Conservation (phyloP, 2,888 invertebrate genomes). For the Eupsilia transversa region DNA sequence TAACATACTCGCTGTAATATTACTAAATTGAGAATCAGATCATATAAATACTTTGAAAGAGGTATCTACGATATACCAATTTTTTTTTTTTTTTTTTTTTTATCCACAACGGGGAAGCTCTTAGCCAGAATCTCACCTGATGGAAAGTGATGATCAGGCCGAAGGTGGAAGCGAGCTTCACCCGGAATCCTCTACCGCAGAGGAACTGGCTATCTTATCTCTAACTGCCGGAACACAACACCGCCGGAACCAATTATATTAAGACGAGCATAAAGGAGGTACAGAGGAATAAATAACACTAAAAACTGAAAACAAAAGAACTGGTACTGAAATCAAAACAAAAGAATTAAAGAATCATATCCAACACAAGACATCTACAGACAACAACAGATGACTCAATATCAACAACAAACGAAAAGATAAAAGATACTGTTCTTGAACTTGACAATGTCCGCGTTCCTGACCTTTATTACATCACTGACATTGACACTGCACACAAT, state of each 20-base stretch:
- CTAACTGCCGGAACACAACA: no score
- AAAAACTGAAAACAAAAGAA: background rate
- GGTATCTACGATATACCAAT: no score
- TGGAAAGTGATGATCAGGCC: no score
- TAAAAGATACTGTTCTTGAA: conserved; percentile 59
- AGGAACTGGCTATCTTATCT: no score
- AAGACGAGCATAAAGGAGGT: background rate
- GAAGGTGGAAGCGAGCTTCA: no score
- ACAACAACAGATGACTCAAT: conserved; percentile 39
- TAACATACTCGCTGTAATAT: conserved; percentile 17
- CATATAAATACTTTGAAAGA: background rate
- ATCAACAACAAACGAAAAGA: conserved; percentile 51
- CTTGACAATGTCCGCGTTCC: conserved; percentile 58
- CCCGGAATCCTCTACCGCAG: no score
- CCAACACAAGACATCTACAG: conserved; percentile 2
- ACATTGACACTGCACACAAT: conserved; percentile 76
- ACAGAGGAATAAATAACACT: background rate
- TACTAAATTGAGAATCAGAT: background rate
- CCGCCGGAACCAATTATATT: no score
- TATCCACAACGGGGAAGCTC: no score
- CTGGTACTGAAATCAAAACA: conserved; percentile 8
- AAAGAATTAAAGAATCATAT: conserved; percentile 14
- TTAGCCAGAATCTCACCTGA: no score
- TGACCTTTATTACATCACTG: conserved; percentile 62
- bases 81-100: no score